Evolutionary conservation across 53 echinoderm and acorn worm genomes (phyloP), one percentile per base, ranked within the genome.

Genomic region (Glandiceps talaboti): DNA sequence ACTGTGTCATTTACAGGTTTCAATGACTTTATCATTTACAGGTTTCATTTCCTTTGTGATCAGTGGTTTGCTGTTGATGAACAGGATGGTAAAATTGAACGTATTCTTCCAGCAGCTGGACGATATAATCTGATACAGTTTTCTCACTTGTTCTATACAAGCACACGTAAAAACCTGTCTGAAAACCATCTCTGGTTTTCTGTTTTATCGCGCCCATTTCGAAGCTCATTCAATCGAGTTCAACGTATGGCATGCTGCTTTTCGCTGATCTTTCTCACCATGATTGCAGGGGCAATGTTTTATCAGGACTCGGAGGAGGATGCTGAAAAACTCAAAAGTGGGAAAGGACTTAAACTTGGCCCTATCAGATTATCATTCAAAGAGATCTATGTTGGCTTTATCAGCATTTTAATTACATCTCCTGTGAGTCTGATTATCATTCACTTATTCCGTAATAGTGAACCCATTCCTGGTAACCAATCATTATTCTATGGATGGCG

Each of bases 371-470:
- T 91, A 32, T 88, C 86, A 0, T 77, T 79, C 10, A 85, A 88
- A 32, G 83, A 88, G 74, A 76, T 91, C 74, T 89, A 31, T 27
- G 79, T 91, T 26, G 91, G 88, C 0, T 82, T 91, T 80, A 80
- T 84, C 30, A 91, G 91, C 79, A 86, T 88, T 1, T 32, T 91
- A 32, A 33, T 91, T 29, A 84, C 88, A 14, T 73, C 88, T 45
- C 91, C 91, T 1, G 86, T 89, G 33, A 91, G 88, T 79, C 31
- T 91, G 73, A 73, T 89, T 77, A 91, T 91, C 26, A 89, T 89
- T 30, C 91, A 91, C 76, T 80, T 91, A 72, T 91, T 91, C 80
- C 79, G 89, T 28, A 91, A 91, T 76, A 81, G 86, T 29, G 75
- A 84, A 79, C 84, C 84, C 6, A 6, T 20, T 12, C 64, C 64